Percentiles rank a stretch among this genome's conserved stretches.
Conservation (phyloP, 92 coral and sea anemone species). For the Epizoanthus ramosus region DNA sequence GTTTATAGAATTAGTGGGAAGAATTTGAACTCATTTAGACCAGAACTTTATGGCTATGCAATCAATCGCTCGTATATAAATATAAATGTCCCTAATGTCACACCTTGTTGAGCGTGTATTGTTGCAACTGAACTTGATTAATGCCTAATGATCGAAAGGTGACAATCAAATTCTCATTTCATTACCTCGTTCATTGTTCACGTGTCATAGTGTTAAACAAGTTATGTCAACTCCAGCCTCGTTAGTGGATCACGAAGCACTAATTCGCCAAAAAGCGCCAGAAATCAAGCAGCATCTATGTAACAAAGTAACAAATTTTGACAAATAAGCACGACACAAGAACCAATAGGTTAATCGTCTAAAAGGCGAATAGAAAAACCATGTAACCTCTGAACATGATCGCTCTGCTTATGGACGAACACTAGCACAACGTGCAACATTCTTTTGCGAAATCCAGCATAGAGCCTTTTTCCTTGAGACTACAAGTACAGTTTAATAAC, state of each 20-base stretch:
- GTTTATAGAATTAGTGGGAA: too few species aligned
- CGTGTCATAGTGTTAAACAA: conserved; percentile 18
- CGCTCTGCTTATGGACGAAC: not conserved
- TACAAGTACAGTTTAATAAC: conserved; percentile 8
- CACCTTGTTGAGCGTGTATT: conserved; percentile 29
- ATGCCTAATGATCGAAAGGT: conserved; percentile 19
- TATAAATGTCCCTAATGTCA: conserved; percentile 16
- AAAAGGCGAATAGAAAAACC: not conserved
- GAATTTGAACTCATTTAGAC: too few species aligned
- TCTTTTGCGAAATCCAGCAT: conserved; percentile 12
- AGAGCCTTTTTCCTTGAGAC: not conserved
- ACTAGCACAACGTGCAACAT: not conserved
- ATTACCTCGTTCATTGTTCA: conserved; percentile 31
- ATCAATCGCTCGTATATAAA: too few species aligned
- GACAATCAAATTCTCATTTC: conserved; percentile 27
- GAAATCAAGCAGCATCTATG: not conserved
- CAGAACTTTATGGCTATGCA: too few species aligned
- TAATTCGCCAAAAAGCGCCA: conserved; percentile 1
- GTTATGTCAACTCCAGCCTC: not conserved
- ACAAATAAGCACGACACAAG: not conserved
- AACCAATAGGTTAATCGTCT: not conserved
- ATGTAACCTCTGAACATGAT: not conserved
- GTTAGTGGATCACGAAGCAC: not conserved
- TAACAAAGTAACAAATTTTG: conserved; percentile 7
- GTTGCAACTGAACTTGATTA: conserved; percentile 34